Conservation (phyloP, 1,140 invertebrate species). For the Glossosoma conforme region DNA sequence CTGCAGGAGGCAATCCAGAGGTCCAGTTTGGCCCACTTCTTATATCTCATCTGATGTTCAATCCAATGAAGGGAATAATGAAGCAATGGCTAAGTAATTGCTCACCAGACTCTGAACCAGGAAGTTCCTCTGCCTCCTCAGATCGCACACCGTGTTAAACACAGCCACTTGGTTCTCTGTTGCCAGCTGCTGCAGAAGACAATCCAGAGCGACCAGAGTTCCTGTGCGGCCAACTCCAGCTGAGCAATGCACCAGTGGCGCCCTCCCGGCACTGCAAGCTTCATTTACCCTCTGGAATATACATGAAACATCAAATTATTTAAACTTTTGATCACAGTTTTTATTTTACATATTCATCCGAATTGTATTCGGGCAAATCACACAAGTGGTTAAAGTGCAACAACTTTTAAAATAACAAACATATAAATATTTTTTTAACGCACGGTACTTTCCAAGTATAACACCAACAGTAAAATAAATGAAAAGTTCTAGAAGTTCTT, state of each 20-base stretch:
- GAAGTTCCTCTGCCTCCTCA: constrained; percentile 86
- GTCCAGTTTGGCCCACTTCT: too few relatives aligned
- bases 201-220: constrained; percentile 86
- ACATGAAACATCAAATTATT: not conserved
- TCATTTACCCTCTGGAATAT: constrained; percentile 74
- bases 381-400: too few relatives aligned
- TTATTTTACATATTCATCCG: not conserved
- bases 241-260: constrained; percentile 87
- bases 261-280: constrained; percentile 74
- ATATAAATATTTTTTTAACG: too few relatives aligned
- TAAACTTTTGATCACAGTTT: too few relatives aligned
- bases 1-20: constrained; percentile 82
- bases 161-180: constrained; percentile 80
- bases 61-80: too few relatives aligned
- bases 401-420: not conserved
- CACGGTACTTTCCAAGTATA: too few relatives aligned
- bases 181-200: constrained; percentile 75
- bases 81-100: too few relatives aligned
- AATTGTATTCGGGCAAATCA: too few relatives aligned
- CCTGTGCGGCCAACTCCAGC: constrained; percentile 91
- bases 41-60: too few relatives aligned
- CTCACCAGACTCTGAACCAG: constrained; percentile 84
- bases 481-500: too few relatives aligned
- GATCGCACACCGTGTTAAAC: constrained; percentile 84
- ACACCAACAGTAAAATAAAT: too few relatives aligned